Evolutionary conservation across 53 echinoderm and acorn worm species (phyloP).

Genomic region (Holothuria scabra): DNA sequence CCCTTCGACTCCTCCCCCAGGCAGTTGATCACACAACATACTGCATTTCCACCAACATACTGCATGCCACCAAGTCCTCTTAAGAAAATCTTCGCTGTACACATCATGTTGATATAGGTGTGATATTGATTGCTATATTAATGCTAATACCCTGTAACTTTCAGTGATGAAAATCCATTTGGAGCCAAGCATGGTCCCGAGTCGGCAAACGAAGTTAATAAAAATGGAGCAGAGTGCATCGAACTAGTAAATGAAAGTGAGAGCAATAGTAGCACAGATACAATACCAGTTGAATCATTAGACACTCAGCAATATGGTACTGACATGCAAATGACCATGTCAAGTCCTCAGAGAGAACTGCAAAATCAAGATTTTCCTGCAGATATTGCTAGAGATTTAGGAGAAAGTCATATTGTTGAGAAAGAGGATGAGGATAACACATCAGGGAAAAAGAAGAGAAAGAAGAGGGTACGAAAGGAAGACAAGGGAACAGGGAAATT

Average conservation of each 20-base stretch:
- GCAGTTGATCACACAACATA: too few relatives aligned
- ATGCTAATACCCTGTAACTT: neutral
- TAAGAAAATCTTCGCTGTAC: too few relatives aligned
- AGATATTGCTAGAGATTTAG: too few relatives aligned
- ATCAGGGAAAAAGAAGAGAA: neutral
- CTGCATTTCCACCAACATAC: too few relatives aligned
- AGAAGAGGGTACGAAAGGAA: constrained; percentile 6
- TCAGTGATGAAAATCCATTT: constrained; percentile 36
- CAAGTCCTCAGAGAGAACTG: too few relatives aligned
- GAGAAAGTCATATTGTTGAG: neutral
- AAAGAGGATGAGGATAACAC: neutral
- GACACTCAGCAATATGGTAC: neutral
- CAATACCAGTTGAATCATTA: neutral
- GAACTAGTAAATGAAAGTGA: constrained; percentile 28
- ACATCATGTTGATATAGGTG: too few relatives aligned
- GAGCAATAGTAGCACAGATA: constrained; percentile 13
- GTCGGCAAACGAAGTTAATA: neutral
- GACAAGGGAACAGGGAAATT: neutral
- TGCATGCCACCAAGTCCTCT: too few relatives aligned
- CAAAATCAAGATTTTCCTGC: too few relatives aligned
- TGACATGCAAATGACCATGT: too few relatives aligned
- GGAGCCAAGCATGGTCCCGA: constrained; percentile 1
- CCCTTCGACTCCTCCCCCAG: too few relatives aligned
- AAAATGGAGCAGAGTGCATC: constrained; percentile 54
- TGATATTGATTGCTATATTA: too few relatives aligned